These are phyloP conservation scores for Sus cebifrons DNA, from an alignment of 2,797 vertebrate genomes.

Conservation along the genomic window DNA sequence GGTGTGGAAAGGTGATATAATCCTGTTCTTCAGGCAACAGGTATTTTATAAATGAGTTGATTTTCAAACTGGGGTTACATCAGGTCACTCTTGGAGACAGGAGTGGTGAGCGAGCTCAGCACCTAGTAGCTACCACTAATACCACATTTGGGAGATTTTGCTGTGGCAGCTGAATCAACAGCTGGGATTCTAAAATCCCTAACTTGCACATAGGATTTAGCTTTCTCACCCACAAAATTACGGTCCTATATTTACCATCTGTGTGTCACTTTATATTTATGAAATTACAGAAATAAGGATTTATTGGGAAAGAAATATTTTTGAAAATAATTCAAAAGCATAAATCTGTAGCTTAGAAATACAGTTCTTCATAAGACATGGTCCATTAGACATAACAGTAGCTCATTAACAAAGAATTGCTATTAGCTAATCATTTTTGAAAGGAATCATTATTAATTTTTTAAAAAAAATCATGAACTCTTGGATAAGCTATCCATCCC, in stretches of 20 bases:
- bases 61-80: constrained; percentile 61
- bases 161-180: constrained; percentile 83
- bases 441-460: constrained; percentile 57
- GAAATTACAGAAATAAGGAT: constrained; percentile 79
- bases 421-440: constrained; percentile 62
- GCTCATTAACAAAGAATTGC: constrained; percentile 65
- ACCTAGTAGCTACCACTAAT: constrained; percentile 61
- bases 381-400: constrained; percentile 40
- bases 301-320: constrained; percentile 69
- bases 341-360: neutral
- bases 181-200: constrained; percentile 84
- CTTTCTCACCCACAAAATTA: constrained; percentile 85
- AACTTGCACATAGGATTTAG: constrained; percentile 81
- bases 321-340: constrained; percentile 73
- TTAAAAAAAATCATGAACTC: neutral
- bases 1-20: neutral
- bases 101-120: constrained; percentile 46
- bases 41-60: constrained; percentile 21
- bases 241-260: constrained; percentile 85
- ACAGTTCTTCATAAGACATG: neutral
- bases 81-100: constrained; percentile 64
- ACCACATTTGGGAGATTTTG: constrained; percentile 73
- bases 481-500: neutral
- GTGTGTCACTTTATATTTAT: constrained; percentile 86
- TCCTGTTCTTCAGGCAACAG: neutral